Evolutionary conservation across 2,113 vertebrate species (phyloP).

Genomic region (Neodon shergylaensis): DNA sequence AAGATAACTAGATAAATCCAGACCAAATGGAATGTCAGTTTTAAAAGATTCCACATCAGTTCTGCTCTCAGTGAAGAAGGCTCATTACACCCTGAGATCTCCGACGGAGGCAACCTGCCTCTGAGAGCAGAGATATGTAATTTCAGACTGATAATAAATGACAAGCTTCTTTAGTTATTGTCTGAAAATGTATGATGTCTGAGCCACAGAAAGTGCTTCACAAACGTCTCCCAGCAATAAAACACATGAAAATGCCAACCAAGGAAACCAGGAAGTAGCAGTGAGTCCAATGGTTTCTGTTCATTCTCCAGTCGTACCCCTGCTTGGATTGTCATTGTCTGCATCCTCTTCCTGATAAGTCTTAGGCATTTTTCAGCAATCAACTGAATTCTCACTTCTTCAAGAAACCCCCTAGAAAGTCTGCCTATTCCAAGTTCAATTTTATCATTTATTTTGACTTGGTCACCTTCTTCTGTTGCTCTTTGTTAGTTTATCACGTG

Average conservation of each 20-base stretch:
- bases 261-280: no score
- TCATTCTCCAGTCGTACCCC: no score
- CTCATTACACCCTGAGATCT: constrained; percentile 3
- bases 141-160: constrained; percentile 42
- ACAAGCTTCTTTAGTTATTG: constrained; percentile 26
- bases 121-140: not conserved
- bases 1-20: constrained; percentile 24
- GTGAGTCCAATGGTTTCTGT: no score
- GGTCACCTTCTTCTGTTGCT: not conserved
- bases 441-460: not conserved
- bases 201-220: not conserved
- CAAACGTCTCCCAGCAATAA: not conserved
- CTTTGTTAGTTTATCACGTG: not conserved
- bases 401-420: not conserved
- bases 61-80: not conserved
- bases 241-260: not conserved
- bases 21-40: not conserved
- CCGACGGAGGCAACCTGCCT: not conserved
- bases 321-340: not conserved
- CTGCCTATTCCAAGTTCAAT: not conserved
- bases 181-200: not conserved
- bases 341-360: not conserved
- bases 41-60: not conserved
- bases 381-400: not conserved
- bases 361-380: not conserved